A percentile compares a stretch with the other conserved stretches of the same genome.
Conservation (phyloP, 2,113 vertebrate species). For the Hypomesus transpacificus region DNA sequence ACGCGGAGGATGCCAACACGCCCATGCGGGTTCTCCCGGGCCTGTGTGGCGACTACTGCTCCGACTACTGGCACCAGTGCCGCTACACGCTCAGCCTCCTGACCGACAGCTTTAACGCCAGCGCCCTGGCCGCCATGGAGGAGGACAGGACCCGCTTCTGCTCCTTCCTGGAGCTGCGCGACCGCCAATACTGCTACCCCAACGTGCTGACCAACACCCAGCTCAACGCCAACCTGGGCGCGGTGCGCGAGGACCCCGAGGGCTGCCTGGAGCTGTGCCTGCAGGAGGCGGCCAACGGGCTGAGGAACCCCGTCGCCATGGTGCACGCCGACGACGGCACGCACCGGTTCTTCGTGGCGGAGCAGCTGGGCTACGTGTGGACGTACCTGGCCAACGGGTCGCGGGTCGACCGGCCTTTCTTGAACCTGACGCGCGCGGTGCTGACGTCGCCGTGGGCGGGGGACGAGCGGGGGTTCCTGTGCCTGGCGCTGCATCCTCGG, state of each 20-base stretch:
- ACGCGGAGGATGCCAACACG: conserved; percentile 78
- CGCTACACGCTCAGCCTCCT: conserved; percentile 73
- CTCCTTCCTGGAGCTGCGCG: conserved; percentile 70
- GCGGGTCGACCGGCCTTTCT: conserved; percentile 74
- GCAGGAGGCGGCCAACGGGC: conserved; percentile 75
- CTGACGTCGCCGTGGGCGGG: conserved; percentile 78
- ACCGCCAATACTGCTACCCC: conserved; percentile 79
- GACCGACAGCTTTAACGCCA: conserved; percentile 51
- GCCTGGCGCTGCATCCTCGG: conserved; percentile 74
- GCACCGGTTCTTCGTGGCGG: conserved; percentile 79
- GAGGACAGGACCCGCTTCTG: conserved; percentile 70
- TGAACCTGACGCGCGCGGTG: conserved; percentile 75
- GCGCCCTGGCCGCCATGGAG: conserved; percentile 60
- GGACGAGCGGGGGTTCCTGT: conserved; percentile 80
- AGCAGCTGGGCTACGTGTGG: conserved; percentile 80
- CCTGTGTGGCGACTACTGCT: conserved; percentile 74
- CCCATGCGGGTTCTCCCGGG: conserved; percentile 73
- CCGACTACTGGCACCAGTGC: conserved; percentile 72
- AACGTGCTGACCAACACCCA: conserved; percentile 67
- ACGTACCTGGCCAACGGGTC: conserved; percentile 75
- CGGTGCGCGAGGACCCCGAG: conserved; percentile 60
- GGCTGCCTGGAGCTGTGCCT: conserved; percentile 79
- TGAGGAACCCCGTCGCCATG: conserved; percentile 80
- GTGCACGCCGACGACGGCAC: conserved; percentile 76
- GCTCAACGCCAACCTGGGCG: conserved; percentile 72